Conservation (phyloP, 2,888 invertebrate genomes). For the Zaprionus lineosus region DNA sequence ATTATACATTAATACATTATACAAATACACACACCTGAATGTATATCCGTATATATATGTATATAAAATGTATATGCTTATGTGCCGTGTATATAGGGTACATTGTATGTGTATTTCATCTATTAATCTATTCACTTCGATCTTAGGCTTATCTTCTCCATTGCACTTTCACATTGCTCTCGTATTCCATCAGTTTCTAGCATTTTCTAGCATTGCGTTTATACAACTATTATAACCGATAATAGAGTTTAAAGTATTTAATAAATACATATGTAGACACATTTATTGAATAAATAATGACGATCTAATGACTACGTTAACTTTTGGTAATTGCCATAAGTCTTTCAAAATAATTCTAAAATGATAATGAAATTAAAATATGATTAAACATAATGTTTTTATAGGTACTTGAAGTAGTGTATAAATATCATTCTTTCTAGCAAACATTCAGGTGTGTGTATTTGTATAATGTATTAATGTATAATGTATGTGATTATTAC, state of each 20-base stretch:
- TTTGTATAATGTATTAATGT: no score
- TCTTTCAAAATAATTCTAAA: slow-evolving; percentile 50
- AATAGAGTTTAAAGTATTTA: slow-evolving; percentile 14
- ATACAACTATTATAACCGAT: slow-evolving; percentile 4
- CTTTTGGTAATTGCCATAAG: slow-evolving; percentile 65
- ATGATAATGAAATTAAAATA: slow-evolving; percentile 39
- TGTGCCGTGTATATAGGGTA: slow-evolving; percentile 44
- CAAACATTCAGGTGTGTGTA: slow-evolving; percentile 42
- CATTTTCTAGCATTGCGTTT: slow-evolving; percentile 17
- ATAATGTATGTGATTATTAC: no score
- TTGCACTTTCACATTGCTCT: slow-evolving; percentile 67
- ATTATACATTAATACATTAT: no score
- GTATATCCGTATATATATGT: no score
- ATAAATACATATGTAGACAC: slow-evolving; percentile 20
- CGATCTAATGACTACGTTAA: slow-evolving; percentile 62
- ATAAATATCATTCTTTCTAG: slow-evolving; percentile 33
- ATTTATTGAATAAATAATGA: slow-evolving; percentile 15
- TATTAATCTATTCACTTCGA: slow-evolving; percentile 34
- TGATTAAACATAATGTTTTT: slow-evolving; percentile 33
- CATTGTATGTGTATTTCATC: slow-evolving; percentile 46
- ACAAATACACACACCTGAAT: slow-evolving; percentile 13
- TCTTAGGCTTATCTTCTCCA: slow-evolving; percentile 28
- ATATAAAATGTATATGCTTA: no score
- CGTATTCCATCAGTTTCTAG: slow-evolving; percentile 28
- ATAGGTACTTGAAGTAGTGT: slow-evolving; percentile 26